Evolutionary conservation across 2,113 vertebrate species (phyloP), one percentile per base, ranked within the genome.

Genomic region (Gorilla gorilla): DNA sequence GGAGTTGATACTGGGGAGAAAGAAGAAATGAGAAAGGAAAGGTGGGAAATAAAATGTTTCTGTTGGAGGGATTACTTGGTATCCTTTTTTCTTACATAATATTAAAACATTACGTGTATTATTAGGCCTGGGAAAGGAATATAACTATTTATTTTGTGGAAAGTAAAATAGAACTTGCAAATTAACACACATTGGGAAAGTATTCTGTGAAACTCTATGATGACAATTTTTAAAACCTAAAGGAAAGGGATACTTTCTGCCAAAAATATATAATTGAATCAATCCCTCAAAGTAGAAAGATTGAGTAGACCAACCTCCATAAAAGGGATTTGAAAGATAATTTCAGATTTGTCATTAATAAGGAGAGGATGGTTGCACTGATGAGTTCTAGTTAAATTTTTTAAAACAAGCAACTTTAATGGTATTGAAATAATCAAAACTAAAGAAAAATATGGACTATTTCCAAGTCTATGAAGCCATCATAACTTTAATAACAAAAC

Each of bases 311-410:
- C 10, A 95, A 84, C 10, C 30, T 50, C 14, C 27, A 80, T 32
- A n/a, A 95, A 23, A 86, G 6, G 22, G 14, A 64, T 73, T 45
- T 75, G 30, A 82, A 73, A 75, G 75, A 23, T 81, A 66, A 89
- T 78, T 93, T 93, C 18, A 83, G 32, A 38, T 88, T 82, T 82
- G 45, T 82, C 25, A 82, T 55, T 92, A n/a, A 38, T 89, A 89
- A 68, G 38, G 32, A 70, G 10, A 89, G 23, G 8, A 93, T 75
- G 25, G 25, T 68, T 68, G 13, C 48, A 89, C 3, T 35, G 14
- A 50, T 79, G 20, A 78, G 10, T 57, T 89, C 59, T 35, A 89
- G 45, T 25, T 89, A 88, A 88, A 23, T 43, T 92, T 92, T n/a
- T 61, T 84, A 70, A 20, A 89, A 55, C 40, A 76, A 76, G 22